Conservation (phyloP, 2,888 invertebrate genomes). For the Amblyjoppa proteus region DNA sequence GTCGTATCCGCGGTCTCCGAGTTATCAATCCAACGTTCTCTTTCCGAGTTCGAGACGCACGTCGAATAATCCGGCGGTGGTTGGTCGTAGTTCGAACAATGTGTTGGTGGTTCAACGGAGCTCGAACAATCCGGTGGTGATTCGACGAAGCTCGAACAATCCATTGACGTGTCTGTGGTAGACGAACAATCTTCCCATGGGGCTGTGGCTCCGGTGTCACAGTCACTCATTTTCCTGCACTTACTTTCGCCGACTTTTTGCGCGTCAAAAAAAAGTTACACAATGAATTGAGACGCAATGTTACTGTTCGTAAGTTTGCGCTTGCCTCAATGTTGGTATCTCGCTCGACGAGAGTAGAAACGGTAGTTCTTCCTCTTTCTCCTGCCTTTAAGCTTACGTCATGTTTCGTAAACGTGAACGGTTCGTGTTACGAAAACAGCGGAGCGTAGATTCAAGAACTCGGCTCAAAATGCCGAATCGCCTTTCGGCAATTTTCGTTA, state of each 20-base stretch:
- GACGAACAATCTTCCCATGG: background rate
- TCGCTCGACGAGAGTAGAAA: background rate
- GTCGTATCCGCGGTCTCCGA: background rate
- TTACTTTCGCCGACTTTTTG: background rate
- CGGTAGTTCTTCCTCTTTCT: background rate
- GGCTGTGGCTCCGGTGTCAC: background rate
- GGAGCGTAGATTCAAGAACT: too few relatives aligned
- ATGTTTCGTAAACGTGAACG: too few relatives aligned
- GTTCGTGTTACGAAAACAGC: too few relatives aligned
- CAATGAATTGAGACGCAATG: background rate
- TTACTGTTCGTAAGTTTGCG: background rate
- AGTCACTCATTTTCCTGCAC: background rate
- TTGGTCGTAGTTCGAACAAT: background rate
- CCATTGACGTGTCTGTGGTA: background rate
- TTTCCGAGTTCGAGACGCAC: background rate
- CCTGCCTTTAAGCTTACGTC: too few relatives aligned
- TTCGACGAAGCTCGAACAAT: background rate
- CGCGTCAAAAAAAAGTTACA: background rate
- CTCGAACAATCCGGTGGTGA: too few relatives aligned
- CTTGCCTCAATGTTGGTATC: background rate
- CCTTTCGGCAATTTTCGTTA: too few relatives aligned
- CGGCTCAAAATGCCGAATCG: too few relatives aligned
- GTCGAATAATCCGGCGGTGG: background rate
- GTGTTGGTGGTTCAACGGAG: too few relatives aligned
- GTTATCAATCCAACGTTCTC: too few relatives aligned